Percentiles rank a stretch among this genome's conserved stretches.
phyloP scores from a whole-genome alignment of 2,888 invertebrate genomes.

The Stegana nigrithorax region DNA sequence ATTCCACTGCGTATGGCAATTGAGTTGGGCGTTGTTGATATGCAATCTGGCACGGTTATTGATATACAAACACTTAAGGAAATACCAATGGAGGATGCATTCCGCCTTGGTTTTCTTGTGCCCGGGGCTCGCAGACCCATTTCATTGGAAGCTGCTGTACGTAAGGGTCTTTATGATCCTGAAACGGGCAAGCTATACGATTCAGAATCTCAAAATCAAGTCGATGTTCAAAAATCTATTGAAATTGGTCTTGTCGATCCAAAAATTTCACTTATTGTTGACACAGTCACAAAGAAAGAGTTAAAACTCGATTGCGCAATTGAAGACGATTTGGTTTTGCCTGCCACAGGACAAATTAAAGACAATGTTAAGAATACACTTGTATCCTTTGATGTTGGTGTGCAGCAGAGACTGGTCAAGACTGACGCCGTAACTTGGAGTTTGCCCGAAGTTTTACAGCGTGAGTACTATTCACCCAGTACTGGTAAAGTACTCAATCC shows the following conservation, averaged over 20 bases:
- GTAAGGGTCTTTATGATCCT: conserved; percentile 78
- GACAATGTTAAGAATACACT: conserved; percentile 79
- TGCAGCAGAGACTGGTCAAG: conserved; percentile 77
- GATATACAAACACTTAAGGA: conserved; percentile 78
- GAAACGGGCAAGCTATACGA: conserved; percentile 79
- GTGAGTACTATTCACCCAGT: conserved; percentile 81
- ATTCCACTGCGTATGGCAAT: conserved; percentile 85
- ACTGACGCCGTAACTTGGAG: conserved; percentile 79
- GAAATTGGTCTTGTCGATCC: conserved; percentile 84
- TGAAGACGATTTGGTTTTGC: conserved; percentile 75
- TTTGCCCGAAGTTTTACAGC: conserved; percentile 79
- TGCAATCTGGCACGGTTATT: conserved; percentile 78
- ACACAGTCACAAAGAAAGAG: conserved; percentile 78
- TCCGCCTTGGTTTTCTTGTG: conserved; percentile 77
- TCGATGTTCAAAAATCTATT: conserved; percentile 82
- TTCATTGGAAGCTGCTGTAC: conserved; percentile 82
- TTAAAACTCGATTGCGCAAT: conserved; percentile 82
- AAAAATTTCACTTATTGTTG: conserved; percentile 83
- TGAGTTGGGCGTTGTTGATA: conserved; percentile 81
- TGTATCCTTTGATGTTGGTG: conserved; percentile 78
- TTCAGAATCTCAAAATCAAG: conserved; percentile 77
- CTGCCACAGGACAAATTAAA: conserved; percentile 78
- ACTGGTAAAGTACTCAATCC: conserved; percentile 83
- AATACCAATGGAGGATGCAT: conserved; percentile 78
- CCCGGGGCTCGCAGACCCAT: conserved; percentile 78